Evolutionary conservation across 2,113 vertebrate genomes (phyloP).

Genomic region (Gallinago undulata): DNA sequence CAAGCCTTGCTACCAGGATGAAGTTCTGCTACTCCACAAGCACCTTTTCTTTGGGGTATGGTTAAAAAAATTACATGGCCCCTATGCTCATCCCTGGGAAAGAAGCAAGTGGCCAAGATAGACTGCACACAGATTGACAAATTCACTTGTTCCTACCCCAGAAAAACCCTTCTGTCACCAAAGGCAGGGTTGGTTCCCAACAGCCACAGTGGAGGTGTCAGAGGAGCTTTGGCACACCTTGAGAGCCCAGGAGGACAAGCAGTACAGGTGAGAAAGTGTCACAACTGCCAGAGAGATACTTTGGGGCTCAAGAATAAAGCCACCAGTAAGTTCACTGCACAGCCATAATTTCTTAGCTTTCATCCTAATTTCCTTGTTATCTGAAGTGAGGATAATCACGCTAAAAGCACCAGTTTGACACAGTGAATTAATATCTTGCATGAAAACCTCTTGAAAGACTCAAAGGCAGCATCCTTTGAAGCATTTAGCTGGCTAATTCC

Average conservation of each 20-base stretch:
- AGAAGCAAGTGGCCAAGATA: background rate
- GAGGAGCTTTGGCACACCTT: background rate
- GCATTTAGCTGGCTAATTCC: background rate
- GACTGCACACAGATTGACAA: background rate
- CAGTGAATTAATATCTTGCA: background rate
- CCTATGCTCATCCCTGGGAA: background rate
- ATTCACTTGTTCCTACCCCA: background rate
- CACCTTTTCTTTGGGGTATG: background rate
- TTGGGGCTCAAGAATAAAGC: background rate
- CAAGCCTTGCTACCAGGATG: background rate
- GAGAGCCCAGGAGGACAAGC: fast-evolving
- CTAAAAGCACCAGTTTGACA: background rate
- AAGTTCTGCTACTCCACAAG: background rate
- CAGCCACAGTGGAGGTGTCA: fast-evolving
- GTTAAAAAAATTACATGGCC: background rate
- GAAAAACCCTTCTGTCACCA: background rate
- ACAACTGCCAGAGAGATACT: background rate
- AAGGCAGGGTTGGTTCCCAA: background rate
- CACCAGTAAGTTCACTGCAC: background rate
- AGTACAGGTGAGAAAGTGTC: background rate
- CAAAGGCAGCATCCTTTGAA: background rate
- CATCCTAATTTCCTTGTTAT: background rate
- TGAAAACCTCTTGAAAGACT: background rate
- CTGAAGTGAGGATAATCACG: background rate
- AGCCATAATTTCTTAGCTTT: background rate